A percentile compares a stretch with the other conserved stretches of the same genome.
phyloP scores from a whole-genome alignment of 2,113 vertebrate species.

The Acinonyx jubatus region DNA sequence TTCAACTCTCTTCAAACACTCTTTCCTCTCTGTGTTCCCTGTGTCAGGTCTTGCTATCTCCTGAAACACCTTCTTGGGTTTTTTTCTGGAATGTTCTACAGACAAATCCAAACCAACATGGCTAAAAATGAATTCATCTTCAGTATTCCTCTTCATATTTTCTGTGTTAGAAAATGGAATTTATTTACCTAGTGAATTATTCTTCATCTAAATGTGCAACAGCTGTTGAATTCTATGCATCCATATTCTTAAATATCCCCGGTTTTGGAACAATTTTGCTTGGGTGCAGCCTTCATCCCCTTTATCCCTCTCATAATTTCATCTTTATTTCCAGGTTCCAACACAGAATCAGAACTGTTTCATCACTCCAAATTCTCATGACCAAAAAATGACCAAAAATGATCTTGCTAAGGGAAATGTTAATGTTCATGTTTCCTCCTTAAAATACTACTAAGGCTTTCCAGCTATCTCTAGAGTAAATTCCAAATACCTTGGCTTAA shows the following conservation, averaged over 20 bases:
- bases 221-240: not conserved
- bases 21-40: not conserved
- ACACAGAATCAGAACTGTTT: not conserved
- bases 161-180: not conserved
- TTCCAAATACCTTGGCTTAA: not conserved
- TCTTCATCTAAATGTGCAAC: not conserved
- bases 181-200: not conserved
- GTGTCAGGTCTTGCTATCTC: not conserved
- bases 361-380: not conserved
- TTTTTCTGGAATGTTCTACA: not conserved
- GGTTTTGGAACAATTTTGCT: not conserved
- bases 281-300: not conserved
- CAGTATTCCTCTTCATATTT: not conserved
- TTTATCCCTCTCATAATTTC: not conserved
- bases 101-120: not conserved
- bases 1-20: not conserved
- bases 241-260: not conserved
- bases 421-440: not conserved
- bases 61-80: rapidly evolving
- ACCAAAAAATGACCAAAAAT: not conserved
- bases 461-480: not conserved
- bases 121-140: not conserved
- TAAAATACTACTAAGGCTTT: not conserved
- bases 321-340: not conserved
- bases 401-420: not conserved